Evolutionary conservation across 2,113 vertebrate genomes (phyloP).

Genomic region (Calcarius ornatus): DNA sequence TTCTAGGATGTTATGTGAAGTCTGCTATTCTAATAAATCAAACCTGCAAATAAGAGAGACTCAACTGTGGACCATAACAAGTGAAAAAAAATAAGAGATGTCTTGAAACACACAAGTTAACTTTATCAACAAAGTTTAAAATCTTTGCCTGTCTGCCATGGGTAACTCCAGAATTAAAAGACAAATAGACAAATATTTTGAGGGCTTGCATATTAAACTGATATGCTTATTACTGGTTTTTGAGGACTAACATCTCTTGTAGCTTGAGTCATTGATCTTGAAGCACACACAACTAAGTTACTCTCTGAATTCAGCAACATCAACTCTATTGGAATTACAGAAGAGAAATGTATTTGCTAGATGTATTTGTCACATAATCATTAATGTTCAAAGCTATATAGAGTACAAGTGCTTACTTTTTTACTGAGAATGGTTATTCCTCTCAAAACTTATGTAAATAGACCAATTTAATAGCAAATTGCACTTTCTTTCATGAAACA

Average conservation of each 20-base stretch:
- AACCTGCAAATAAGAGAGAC: background rate
- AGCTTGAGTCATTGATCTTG: background rate
- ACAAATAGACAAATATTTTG: background rate
- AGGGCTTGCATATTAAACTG: background rate
- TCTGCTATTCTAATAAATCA: background rate
- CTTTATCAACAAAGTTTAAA: background rate
- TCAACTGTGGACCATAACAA: background rate
- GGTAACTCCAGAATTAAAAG: background rate
- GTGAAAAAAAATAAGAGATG: background rate
- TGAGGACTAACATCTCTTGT: background rate
- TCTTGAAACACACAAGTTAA: background rate
- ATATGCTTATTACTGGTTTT: background rate
- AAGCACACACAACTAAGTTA: background rate
- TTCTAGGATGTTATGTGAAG: background rate
- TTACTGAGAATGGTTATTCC: background rate
- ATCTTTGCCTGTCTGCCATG: background rate
- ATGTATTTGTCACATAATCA: background rate
- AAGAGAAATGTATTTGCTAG: background rate
- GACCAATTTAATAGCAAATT: conserved; percentile 7
- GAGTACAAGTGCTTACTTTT: background rate
- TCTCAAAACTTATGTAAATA: conserved; percentile 38
- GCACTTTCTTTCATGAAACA: conserved; percentile 6
- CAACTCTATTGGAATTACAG: background rate
- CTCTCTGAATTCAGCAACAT: background rate
- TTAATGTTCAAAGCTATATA: conserved; percentile 15